Conservation (phyloP, 2,888 invertebrate species). For the Escarpia spicata region DNA sequence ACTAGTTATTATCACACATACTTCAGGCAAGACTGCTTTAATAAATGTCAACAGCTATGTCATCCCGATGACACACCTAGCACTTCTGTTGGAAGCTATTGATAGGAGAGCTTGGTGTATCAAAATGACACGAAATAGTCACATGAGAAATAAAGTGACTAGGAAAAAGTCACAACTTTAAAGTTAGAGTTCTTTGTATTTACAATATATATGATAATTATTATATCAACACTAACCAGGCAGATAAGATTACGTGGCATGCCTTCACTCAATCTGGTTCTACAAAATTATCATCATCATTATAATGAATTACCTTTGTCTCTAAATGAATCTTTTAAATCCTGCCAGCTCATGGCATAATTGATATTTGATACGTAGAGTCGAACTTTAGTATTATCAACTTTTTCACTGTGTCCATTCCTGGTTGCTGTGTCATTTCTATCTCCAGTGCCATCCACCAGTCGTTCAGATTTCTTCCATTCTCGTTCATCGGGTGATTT, state of each 20-base stretch:
- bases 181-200: too few species aligned
- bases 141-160: too few species aligned
- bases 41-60: not conserved
- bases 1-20: not conserved
- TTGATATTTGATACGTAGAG: slow-evolving; percentile 94
- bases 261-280: too few species aligned
- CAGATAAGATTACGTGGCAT: too few species aligned
- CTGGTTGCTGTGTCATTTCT: slow-evolving; percentile 26
- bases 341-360: slow-evolving; percentile 97
- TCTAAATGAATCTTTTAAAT: slow-evolving; percentile 93
- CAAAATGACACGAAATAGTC: too few species aligned
- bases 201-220: too few species aligned
- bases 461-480: slow-evolving; percentile 39
- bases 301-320: slow-evolving; percentile 70
- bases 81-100: not conserved
- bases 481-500: slow-evolving; percentile 32
- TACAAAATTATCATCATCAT: not conserved
- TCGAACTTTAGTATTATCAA: slow-evolving; percentile 61
- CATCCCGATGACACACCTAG: not conserved
- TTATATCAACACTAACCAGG: too few species aligned
- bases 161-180: too few species aligned
- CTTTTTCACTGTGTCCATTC: slow-evolving; percentile 32
- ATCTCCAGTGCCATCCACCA: slow-evolving; percentile 8
- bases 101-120: too few species aligned
- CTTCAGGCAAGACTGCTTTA: not conserved